phyloP scores from a whole-genome alignment of 2,888 invertebrate species.

The Eilema griseolum region DNA sequence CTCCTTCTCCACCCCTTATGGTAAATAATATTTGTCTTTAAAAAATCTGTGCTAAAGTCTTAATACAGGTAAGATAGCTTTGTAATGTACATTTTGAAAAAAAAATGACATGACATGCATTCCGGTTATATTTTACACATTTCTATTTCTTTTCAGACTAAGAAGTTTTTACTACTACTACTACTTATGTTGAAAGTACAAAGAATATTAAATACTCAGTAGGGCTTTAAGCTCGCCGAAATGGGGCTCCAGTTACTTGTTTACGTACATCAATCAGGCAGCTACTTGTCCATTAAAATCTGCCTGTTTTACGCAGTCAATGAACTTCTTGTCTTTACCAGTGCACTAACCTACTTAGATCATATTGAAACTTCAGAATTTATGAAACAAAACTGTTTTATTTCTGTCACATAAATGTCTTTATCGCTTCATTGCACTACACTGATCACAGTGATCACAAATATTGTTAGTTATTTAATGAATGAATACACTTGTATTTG shows the following conservation, averaged over 20 bases:
- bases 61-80: no score
- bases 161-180: not conserved
- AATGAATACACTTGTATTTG: conserved; percentile 19
- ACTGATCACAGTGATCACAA: not conserved
- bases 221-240: not conserved
- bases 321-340: conserved; percentile 38
- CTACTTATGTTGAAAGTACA: not conserved
- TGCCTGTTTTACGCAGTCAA: conserved; percentile 41
- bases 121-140: not conserved
- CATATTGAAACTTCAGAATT: conserved; percentile 28
- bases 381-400: conserved; percentile 1
- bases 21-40: no score
- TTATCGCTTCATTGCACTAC: not conserved
- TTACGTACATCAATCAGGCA: conserved; percentile 32
- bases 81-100: not conserved
- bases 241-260: not conserved
- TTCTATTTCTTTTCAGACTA: not conserved
- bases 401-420: not conserved
- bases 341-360: conserved; percentile 19
- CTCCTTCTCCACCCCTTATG: no score
- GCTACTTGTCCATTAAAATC: conserved; percentile 27
- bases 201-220: not conserved
- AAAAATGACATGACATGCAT: not conserved
- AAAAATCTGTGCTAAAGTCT: not conserved
- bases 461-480: conserved; percentile 2